Conservation (phyloP, 2,797 vertebrate genomes). For the Octomys mimax region DNA sequence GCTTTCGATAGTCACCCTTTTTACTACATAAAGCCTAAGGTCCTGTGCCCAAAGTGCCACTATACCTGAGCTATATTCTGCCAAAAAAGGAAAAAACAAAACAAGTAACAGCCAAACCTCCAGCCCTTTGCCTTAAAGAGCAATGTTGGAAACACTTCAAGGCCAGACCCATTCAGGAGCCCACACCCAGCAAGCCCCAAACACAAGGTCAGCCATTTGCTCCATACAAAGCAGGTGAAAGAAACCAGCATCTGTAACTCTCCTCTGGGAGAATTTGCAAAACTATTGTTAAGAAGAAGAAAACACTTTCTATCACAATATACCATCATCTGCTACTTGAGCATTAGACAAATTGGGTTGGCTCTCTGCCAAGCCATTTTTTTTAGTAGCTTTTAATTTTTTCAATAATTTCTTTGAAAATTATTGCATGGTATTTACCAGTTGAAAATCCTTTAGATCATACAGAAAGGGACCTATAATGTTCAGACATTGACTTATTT, state of each 20-base stretch:
- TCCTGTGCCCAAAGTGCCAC: neutral
- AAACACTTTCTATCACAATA: neutral
- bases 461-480: conserved; percentile 34
- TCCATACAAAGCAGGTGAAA: neutral
- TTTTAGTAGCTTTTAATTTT: conserved; percentile 6
- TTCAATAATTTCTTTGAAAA: too few species aligned
- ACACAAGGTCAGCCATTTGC: neutral
- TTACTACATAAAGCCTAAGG: neutral
- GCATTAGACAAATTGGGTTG: neutral
- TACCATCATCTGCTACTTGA: neutral
- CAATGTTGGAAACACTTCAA: neutral
- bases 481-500: conserved; percentile 50
- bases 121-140: neutral
- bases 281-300: conserved; percentile 13
- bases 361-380: conserved; percentile 52
- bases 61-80: neutral
- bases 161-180: accelerated
- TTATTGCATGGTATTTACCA: conserved; percentile 59
- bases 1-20: neutral
- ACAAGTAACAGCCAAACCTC: neutral
- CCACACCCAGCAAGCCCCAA: neutral
- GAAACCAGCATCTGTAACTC: neutral
- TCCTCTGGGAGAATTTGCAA: conserved; percentile 24
- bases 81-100: neutral
- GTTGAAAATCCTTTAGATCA: conserved; percentile 44